These are phyloP conservation scores for Hozukius guyotensis DNA, from an alignment of 2,797 vertebrate genomes.

Conservation along the genomic window DNA sequence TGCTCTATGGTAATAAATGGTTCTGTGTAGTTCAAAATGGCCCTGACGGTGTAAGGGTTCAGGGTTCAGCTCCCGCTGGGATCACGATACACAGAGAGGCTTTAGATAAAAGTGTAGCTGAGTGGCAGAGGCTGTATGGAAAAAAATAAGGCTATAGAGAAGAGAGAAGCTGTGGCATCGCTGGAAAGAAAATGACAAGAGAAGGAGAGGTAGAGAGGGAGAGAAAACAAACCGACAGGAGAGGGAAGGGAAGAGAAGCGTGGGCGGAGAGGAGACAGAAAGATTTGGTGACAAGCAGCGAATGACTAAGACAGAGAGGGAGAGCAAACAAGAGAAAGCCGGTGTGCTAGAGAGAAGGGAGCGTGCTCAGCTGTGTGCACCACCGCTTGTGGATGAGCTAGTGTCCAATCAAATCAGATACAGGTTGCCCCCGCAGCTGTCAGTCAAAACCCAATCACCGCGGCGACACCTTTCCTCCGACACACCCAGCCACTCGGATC, in stretches of 20 bases:
- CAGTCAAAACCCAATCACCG: slow-evolving; percentile 73
- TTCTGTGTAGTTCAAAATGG: slow-evolving; percentile 19
- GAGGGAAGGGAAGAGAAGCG: slow-evolving; percentile 23
- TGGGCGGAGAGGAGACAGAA: slow-evolving; percentile 53
- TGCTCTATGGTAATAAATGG: slow-evolving; percentile 26
- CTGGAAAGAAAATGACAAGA: slow-evolving; percentile 16
- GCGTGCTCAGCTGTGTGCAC: slow-evolving; percentile 43
- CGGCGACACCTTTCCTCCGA: slow-evolving; percentile 42
- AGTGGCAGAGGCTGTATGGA: slow-evolving; percentile 6
- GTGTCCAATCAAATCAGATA: slow-evolving; percentile 67
- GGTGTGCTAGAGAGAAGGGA: neutral
- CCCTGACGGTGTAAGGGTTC: slow-evolving; percentile 7
- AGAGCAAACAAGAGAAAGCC: slow-evolving; percentile 36
- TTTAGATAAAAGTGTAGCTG: slow-evolving; percentile 25
- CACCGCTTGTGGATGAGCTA: slow-evolving; percentile 49
- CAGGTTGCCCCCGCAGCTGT: slow-evolving; percentile 59
- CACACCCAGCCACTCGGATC: slow-evolving; percentile 51
- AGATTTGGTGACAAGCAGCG: slow-evolving; percentile 65
- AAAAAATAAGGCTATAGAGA: neutral
- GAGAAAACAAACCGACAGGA: slow-evolving; percentile 53
- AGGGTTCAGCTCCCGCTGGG: slow-evolving; percentile 13
- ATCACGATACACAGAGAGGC: neutral
- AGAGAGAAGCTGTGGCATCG: neutral
- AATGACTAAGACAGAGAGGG: slow-evolving; percentile 56
- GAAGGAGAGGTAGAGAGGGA: slow-evolving; percentile 12